These are phyloP conservation scores for Steinernema scapterisci DNA, from an alignment of 2,888 invertebrate species.

Conservation along the genomic window DNA sequence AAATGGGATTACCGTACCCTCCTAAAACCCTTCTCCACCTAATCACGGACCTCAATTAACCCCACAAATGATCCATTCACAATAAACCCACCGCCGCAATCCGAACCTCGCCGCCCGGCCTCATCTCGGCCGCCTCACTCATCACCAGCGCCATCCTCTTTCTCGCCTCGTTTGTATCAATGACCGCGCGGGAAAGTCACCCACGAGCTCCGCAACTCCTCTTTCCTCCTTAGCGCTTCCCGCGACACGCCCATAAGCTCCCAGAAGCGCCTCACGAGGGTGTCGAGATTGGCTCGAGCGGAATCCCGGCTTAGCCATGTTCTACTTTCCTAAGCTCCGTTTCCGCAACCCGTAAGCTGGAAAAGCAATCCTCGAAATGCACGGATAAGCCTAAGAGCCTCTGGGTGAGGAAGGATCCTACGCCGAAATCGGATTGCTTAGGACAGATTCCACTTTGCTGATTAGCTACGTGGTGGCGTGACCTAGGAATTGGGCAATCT, in stretches of 20 bases:
- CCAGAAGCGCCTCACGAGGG: conserved; percentile 1
- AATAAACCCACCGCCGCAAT: not conserved
- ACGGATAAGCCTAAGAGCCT: not conserved
- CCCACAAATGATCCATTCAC: not conserved
- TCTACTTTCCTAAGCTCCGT: not conserved
- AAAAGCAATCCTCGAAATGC: not conserved
- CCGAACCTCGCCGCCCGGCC: not conserved
- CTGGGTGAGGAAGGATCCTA: not conserved
- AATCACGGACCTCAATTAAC: too few relatives aligned
- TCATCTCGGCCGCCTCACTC: conserved; percentile 4
- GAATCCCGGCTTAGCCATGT: conserved; percentile 24
- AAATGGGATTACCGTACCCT: not conserved
- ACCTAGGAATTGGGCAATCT: too few relatives aligned
- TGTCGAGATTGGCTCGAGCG: conserved; percentile 10
- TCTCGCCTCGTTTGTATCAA: conserved; percentile 27
- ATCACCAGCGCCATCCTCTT: too few relatives aligned
- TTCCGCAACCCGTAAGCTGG: not conserved
- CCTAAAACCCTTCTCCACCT: too few relatives aligned
- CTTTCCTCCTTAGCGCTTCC: conserved; percentile 1
- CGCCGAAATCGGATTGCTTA: not conserved
- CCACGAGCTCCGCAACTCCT: not conserved
- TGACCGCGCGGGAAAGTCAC: conserved; percentile 33
- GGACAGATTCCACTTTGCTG: not conserved
- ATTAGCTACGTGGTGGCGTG: not conserved
- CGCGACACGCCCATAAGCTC: not conserved